phyloP scores from a whole-genome alignment of 2,113 vertebrate genomes.

The Pelvicachromis taeniatus region DNA sequence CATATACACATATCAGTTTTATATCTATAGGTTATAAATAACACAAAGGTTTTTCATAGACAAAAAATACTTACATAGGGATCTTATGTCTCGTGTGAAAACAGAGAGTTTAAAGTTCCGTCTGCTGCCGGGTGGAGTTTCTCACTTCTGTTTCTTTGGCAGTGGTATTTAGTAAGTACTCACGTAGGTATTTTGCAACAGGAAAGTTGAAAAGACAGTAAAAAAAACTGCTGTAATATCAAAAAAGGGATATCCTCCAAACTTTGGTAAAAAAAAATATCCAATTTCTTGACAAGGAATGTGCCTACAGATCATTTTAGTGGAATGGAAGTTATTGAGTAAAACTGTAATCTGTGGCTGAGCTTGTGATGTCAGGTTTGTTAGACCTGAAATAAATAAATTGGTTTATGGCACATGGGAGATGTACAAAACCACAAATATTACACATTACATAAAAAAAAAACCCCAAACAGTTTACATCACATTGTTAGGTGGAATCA shows the following conservation, averaged over 20 bases:
- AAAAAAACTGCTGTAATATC: background rate
- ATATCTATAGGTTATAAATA: background rate
- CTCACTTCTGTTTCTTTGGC: slow-evolving; percentile 36
- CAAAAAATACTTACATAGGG: slow-evolving; percentile 6
- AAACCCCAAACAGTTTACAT: background rate
- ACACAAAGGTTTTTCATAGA: background rate
- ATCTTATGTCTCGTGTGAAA: background rate
- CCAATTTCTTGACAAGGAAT: background rate
- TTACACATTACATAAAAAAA: background rate
- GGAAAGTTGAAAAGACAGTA: background rate
- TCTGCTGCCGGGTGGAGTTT: background rate
- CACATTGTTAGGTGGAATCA: background rate
- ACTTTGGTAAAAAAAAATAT: background rate
- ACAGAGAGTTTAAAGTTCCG: background rate
- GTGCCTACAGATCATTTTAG: background rate
- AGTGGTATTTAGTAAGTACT: background rate
- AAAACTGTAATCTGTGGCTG: too few relatives aligned
- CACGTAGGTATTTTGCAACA: background rate
- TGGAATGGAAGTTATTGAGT: background rate
- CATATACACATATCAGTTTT: background rate
- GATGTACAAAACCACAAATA: background rate
- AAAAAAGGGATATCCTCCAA: background rate
- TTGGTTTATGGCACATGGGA: background rate
- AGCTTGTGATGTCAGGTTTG: background rate
- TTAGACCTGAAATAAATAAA: background rate